Percentiles rank a stretch among this genome's conserved stretches.
Conservation (phyloP, 1,140 invertebrate species). For the Reticulitermes speratus region DNA sequence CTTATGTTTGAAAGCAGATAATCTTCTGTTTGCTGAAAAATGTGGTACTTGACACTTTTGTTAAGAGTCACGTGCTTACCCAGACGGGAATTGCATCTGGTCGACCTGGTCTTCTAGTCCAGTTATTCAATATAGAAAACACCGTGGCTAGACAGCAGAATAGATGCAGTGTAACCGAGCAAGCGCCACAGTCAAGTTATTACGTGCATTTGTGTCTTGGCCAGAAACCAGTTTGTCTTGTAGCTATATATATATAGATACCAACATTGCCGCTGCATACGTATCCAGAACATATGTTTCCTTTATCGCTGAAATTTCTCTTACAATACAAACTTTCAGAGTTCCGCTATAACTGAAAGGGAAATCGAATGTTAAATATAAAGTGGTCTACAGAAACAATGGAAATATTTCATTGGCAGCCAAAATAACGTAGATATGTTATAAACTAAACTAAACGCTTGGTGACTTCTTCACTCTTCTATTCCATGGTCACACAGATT, state of each 20-base stretch:
- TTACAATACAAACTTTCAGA: not conserved
- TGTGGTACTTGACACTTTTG: not conserved
- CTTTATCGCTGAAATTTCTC: not conserved
- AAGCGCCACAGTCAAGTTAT: not conserved
- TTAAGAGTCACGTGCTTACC: not conserved
- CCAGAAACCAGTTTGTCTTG: not conserved
- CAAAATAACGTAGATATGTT: not conserved
- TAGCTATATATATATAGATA: not conserved
- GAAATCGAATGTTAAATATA: not conserved
- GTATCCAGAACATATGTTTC: not conserved
- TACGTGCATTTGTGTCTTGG: not conserved
- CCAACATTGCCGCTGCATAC: not conserved
- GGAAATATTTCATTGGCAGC: not conserved
- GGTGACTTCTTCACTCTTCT: not conserved
- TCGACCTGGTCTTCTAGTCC: not conserved
- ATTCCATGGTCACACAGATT: not conserved
- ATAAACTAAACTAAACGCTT: not conserved
- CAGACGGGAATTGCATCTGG: slow-evolving; percentile 8
- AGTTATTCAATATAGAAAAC: too few species aligned
- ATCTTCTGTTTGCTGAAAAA: slow-evolving; percentile 13
- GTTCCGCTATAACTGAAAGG: not conserved
- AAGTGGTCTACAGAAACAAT: not conserved
- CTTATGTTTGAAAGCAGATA: slow-evolving; percentile 3
- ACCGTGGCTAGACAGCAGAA: not conserved
- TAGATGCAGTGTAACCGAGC: not conserved